Evolutionary conservation across 2,797 vertebrate species (phyloP).

Genomic region (Poeciliopsis presidionis): DNA sequence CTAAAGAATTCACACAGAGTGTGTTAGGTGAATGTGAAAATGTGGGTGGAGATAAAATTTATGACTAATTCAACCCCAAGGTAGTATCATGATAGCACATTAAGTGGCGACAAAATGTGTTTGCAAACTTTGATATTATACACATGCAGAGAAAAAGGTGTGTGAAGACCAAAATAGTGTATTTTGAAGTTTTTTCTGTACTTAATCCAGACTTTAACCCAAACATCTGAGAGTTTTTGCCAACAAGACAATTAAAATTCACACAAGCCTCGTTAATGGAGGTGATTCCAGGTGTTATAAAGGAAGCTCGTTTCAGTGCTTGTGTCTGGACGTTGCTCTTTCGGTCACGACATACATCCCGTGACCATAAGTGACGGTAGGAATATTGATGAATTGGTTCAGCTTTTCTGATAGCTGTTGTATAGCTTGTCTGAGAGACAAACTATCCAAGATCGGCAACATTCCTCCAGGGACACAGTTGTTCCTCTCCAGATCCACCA

Average conservation of each 20-base stretch:
- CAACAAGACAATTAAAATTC: neutral
- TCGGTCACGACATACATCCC: neutral
- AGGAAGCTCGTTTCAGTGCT: neutral
- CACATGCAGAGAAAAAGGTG: neutral
- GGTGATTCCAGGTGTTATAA: neutral
- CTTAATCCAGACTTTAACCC: neutral
- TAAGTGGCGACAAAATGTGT: neutral
- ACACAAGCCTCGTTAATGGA: neutral
- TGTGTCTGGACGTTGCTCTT: neutral
- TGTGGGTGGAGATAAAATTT: neutral
- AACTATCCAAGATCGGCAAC: neutral
- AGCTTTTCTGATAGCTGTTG: neutral
- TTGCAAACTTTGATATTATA: neutral
- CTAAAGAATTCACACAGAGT: neutral
- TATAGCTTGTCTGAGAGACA: neutral
- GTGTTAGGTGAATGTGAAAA: neutral
- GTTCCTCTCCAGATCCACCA: neutral
- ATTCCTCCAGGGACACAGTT: neutral
- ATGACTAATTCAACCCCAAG: neutral
- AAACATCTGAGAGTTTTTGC: neutral
- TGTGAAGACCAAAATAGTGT: neutral
- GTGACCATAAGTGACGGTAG: neutral
- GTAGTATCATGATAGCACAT: neutral
- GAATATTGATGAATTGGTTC: neutral
- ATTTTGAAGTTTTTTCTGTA: neutral